These are phyloP conservation scores for Thermophis baileyi DNA, from an alignment of 2,113 vertebrate species.

Conservation along the genomic window DNA sequence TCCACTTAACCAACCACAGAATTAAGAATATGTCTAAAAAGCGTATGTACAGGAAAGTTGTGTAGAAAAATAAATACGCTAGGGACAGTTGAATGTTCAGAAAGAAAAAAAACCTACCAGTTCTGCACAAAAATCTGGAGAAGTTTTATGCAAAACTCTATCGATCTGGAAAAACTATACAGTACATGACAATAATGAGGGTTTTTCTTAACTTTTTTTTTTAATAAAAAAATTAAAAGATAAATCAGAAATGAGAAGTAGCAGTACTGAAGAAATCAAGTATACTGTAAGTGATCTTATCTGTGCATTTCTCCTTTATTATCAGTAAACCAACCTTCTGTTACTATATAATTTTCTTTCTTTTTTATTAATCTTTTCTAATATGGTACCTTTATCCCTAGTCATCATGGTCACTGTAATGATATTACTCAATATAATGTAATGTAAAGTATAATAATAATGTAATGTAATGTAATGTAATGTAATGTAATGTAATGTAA, in stretches of 20 bases:
- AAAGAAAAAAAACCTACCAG: neutral
- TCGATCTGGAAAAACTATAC: neutral
- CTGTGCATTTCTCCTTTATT: neutral
- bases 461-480: too few species aligned
- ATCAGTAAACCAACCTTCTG: neutral
- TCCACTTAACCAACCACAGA: neutral
- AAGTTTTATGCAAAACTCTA: neutral
- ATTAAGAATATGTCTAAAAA: neutral
- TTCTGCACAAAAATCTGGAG: neutral
- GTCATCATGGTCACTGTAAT: neutral
- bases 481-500: too few species aligned
- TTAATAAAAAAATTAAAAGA: neutral
- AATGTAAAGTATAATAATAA: too few species aligned
- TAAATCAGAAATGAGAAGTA: neutral
- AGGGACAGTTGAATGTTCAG: neutral
- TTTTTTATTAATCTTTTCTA: neutral
- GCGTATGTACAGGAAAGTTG: neutral
- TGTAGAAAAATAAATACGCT: neutral
- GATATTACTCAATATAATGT: neutral
- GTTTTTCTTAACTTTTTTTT: neutral
- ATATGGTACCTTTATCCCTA: neutral
- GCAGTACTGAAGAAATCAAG: neutral
- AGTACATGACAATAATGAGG: neutral
- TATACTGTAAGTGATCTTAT: neutral
- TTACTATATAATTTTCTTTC: neutral